phyloP scores from a whole-genome alignment of 2,888 invertebrate genomes.

The Pseudoips prasinana region DNA sequence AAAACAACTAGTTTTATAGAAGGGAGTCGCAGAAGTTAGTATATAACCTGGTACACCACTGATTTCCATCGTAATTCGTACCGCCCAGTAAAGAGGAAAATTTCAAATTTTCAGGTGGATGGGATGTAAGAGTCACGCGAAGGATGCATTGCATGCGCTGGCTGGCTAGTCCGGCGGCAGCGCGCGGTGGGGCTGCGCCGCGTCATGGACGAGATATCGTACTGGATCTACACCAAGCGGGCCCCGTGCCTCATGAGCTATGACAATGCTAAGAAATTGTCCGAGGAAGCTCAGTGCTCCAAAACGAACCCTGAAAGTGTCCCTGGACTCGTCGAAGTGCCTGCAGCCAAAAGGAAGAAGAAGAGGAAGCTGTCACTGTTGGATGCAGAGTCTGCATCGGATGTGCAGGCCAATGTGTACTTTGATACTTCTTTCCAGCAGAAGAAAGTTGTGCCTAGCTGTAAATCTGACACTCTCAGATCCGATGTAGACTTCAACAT shows the following conservation, averaged over 20 bases:
- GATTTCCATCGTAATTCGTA: conserved; percentile 1
- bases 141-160: conserved; percentile 3
- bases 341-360: conserved; percentile 57
- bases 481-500: conserved; percentile 68
- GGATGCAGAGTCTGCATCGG: conserved; percentile 57
- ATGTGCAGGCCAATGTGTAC: conserved; percentile 57
- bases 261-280: conserved; percentile 57
- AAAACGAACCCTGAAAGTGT: conserved; percentile 47
- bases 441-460: conserved; percentile 41
- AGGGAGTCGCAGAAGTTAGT: conserved; percentile 14
- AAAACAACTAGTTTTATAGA: conserved; percentile 5
- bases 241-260: conserved; percentile 72
- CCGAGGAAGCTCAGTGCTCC: conserved; percentile 49
- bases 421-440: conserved; percentile 55
- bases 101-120: conserved; percentile 54
- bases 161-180: conserved; percentile 36
- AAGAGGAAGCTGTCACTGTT: conserved; percentile 59
- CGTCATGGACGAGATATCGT: conserved; percentile 74
- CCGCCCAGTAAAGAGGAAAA: conserved; percentile 5
- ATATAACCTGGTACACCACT: background rate
- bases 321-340: conserved; percentile 39
- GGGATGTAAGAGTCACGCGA: conserved; percentile 49
- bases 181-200: conserved; percentile 36
- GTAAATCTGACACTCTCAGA: conserved; percentile 50
- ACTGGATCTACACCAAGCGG: conserved; percentile 71